Evolutionary conservation across 2,797 vertebrate genomes (phyloP).

Genomic region (Enteromius treurensis): DNA sequence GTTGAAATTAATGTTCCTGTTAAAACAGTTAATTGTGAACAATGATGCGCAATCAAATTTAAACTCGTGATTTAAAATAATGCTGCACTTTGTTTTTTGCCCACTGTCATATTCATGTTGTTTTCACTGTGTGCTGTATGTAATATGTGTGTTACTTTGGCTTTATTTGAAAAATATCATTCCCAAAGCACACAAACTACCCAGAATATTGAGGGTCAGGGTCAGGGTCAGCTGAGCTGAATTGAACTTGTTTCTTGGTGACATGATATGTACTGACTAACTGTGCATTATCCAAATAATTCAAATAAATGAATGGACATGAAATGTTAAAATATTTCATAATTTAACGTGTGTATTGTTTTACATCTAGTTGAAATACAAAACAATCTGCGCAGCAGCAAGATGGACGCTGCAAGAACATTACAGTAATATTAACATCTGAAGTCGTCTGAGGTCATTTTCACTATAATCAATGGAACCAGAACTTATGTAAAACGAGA

Average conservation of each 20-base stretch:
- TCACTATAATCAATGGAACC: background rate
- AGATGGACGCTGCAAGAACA: background rate
- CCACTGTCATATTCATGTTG: no score
- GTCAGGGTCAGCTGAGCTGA: no score
- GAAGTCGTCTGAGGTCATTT: background rate
- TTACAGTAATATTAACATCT: background rate
- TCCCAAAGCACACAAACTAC: no score
- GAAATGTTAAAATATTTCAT: background rate
- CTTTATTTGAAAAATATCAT: no score
- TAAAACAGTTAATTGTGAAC: slow-evolving; percentile 15
- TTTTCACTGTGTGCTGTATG: no score
- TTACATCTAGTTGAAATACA: background rate
- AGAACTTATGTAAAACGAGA: background rate
- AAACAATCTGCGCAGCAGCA: background rate
- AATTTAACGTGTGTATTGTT: background rate
- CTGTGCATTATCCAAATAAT: background rate
- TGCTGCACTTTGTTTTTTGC: no score
- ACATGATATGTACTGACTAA: background rate
- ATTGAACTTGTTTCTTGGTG: background rate
- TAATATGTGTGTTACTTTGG: no score
- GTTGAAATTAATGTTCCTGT: slow-evolving; percentile 6
- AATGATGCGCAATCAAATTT: background rate
- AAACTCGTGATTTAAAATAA: no score
- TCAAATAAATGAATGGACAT: background rate
- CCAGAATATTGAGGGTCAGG: no score